A percentile compares a stretch with the other conserved stretches of the same genome.
These are phyloP conservation scores for Rhombomys opimus DNA, from an alignment of 2,113 vertebrate species.

Conservation along the genomic window DNA sequence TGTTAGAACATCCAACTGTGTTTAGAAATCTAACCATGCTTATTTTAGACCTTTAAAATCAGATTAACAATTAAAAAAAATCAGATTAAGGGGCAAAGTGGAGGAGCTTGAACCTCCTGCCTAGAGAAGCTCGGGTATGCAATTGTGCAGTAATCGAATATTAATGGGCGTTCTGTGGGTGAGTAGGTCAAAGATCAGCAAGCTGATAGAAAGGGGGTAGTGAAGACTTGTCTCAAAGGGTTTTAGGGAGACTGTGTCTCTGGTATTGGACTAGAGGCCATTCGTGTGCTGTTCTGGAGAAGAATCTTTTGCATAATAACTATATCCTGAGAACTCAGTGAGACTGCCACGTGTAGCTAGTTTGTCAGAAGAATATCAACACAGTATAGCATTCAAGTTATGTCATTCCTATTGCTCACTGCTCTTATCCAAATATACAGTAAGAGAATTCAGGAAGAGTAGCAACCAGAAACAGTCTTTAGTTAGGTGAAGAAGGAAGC, in stretches of 20 bases:
- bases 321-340: neutral
- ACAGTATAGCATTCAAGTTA: neutral
- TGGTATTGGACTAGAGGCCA: neutral
- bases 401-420: neutral
- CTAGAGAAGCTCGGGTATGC: neutral
- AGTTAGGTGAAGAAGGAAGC: neutral
- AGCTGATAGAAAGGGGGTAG: neutral
- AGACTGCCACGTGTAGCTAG: neutral
- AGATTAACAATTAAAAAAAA: neutral
- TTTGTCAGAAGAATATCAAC: neutral
- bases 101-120: neutral
- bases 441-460: neutral
- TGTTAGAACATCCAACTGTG: too few relatives aligned
- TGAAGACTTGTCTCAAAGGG: too few relatives aligned
- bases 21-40: neutral
- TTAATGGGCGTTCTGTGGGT: neutral
- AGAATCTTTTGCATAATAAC: neutral
- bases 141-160: neutral
- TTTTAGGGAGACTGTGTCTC: neutral
- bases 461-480: neutral
- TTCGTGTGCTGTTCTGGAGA: neutral
- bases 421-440: neutral
- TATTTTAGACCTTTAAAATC: neutral
- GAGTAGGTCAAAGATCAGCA: neutral
- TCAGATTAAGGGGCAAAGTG: neutral